phyloP scores from a whole-genome alignment of 2,888 invertebrate genomes.

The Pandemis heparana region DNA sequence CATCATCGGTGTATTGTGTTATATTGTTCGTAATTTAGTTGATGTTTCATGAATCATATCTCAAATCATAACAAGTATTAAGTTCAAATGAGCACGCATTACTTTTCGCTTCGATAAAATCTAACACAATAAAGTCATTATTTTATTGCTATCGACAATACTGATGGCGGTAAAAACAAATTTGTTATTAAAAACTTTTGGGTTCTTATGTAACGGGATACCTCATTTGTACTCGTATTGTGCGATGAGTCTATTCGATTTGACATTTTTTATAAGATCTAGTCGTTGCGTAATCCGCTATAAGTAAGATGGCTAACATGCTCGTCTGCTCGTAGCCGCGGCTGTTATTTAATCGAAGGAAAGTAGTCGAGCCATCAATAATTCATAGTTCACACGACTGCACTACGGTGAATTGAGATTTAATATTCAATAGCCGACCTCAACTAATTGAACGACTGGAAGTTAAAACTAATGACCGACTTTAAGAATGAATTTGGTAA shows the following conservation, averaged over 20 bases:
- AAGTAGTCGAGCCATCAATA: slow-evolving; percentile 45
- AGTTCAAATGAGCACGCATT: background rate
- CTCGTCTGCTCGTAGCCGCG: slow-evolving; percentile 3
- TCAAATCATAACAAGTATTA: background rate
- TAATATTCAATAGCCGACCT: slow-evolving; percentile 23
- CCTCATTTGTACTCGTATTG: too few species aligned
- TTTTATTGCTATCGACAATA: background rate
- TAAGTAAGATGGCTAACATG: slow-evolving; percentile 11
- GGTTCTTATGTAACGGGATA: too few species aligned
- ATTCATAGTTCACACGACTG: slow-evolving; percentile 48
- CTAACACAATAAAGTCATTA: background rate
- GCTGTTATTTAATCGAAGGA: slow-evolving; percentile 46
- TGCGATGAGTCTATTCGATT: background rate
- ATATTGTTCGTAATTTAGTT: slow-evolving; percentile 32
- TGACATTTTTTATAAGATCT: slow-evolving; percentile 19
- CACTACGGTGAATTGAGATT: slow-evolving; percentile 23
- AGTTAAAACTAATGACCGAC: slow-evolving; percentile 23
- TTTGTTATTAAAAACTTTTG: background rate
- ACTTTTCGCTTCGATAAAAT: slow-evolving; percentile 23
- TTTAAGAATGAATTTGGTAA: slow-evolving; percentile 22
- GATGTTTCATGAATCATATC: slow-evolving; percentile 22
- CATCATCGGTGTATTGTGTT: slow-evolving; percentile 28
- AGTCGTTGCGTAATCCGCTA: slow-evolving; percentile 21
- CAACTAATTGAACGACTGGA: slow-evolving; percentile 22
- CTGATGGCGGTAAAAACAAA: background rate